Percentiles rank a stretch among this genome's conserved stretches.
Conservation (phyloP, 1,140 invertebrate species). For the Protaetia brevitarsis region DNA sequence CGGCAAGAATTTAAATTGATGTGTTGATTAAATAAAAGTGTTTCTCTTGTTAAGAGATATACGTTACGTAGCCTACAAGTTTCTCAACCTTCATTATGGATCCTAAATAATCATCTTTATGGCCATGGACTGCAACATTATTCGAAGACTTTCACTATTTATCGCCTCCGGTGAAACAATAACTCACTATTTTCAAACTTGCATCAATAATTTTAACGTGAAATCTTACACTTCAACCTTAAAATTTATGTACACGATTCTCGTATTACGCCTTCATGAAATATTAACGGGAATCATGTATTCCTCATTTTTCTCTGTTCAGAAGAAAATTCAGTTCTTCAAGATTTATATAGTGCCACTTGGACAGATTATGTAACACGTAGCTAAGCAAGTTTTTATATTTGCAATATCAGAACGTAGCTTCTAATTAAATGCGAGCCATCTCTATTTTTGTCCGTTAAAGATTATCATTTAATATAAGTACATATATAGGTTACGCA, state of each 20-base stretch:
- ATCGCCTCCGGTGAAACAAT: constrained; percentile 6
- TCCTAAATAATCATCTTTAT: constrained; percentile 19
- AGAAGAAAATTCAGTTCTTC: constrained; percentile 5
- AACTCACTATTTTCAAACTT: constrained; percentile 20
- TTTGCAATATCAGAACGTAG: not conserved
- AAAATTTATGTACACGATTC: constrained; percentile 21
- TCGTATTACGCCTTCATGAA: constrained; percentile 11
- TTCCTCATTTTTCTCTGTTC: not conserved
- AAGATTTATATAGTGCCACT: constrained; percentile 7
- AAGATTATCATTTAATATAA: too few relatives aligned
- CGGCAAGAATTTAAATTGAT: not conserved
- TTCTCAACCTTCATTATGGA: constrained; percentile 18
- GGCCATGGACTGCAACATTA: not conserved
- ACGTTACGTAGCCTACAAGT: constrained; percentile 3
- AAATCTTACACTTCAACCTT: constrained; percentile 18
- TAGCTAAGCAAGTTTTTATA: not conserved
- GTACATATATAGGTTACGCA: not conserved
- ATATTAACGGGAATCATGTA: constrained; percentile 7
- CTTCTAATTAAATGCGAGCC: not conserved
- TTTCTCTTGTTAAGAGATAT: constrained; percentile 10
- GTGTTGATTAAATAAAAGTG: constrained; percentile 13
- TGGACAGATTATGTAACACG: not conserved
- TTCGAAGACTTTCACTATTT: constrained; percentile 20
- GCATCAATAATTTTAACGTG: constrained; percentile 18
- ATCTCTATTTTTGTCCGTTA: too few relatives aligned